Percentiles rank a stretch among this genome's conserved stretches.
Conservation (phyloP, 2,797 vertebrate species). For the Peromyscus attwateri region DNA sequence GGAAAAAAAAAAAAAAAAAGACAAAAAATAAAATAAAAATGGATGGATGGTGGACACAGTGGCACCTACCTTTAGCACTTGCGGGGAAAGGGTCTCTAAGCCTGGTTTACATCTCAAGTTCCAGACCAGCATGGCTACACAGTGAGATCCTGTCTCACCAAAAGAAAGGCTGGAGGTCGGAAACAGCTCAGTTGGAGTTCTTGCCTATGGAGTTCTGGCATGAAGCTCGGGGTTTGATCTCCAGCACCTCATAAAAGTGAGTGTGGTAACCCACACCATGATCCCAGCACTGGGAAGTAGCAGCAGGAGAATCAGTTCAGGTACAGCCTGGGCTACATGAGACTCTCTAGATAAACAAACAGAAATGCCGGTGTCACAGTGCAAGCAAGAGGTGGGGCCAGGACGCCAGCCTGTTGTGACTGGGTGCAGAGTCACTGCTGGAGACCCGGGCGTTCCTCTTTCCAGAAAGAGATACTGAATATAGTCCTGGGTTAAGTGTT, state of each 20-base stretch:
- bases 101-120: background rate
- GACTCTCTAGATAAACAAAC: background rate
- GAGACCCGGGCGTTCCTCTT: slow-evolving; percentile 3
- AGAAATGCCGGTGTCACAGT: background rate
- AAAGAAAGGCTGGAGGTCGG: background rate
- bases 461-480: background rate
- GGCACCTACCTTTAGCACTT: background rate
- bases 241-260: background rate
- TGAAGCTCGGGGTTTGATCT: background rate
- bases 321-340: background rate
- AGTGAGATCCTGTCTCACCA: background rate
- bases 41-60: too few species aligned
- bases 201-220: background rate
- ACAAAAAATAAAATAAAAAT: background rate
- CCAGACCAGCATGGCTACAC: background rate
- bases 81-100: background rate
- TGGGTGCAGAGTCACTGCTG: background rate
- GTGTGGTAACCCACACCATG: background rate
- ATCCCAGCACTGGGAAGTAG: background rate
- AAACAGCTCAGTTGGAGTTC: background rate
- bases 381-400: background rate
- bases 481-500: background rate
- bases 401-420: background rate
- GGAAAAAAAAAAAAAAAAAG: too few species aligned
- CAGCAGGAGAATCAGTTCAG: background rate